phyloP scores from a whole-genome alignment of 2,113 vertebrate genomes.

The Nycticorax nycticorax region DNA sequence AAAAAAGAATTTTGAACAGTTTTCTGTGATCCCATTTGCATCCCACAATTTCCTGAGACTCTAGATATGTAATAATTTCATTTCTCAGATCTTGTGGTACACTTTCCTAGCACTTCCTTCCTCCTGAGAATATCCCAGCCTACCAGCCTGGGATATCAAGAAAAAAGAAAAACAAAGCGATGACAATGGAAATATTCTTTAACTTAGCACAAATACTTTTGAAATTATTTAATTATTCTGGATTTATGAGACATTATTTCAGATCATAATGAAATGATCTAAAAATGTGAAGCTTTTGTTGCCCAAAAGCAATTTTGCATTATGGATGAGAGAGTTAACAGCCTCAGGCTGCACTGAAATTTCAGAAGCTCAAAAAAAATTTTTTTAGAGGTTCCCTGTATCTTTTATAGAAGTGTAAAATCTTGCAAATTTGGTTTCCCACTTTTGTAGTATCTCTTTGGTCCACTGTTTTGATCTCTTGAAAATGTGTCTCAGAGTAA shows the following conservation, averaged over 20 bases:
- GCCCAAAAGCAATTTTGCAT: not conserved
- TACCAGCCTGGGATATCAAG: not conserved
- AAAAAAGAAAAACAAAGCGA: not conserved
- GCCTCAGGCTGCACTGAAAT: not conserved
- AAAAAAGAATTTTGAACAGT: not conserved
- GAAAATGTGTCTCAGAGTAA: not conserved
- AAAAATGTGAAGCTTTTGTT: not conserved
- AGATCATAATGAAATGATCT: not conserved
- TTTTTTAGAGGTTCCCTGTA: not conserved
- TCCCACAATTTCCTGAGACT: not conserved
- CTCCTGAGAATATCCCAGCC: not conserved
- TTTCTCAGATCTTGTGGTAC: not conserved
- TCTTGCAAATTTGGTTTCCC: not conserved
- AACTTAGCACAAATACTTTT: not conserved
- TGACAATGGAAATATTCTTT: not conserved
- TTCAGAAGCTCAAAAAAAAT: not conserved
- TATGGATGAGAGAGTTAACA: not conserved
- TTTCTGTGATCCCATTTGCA: not conserved
- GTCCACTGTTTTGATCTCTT: not conserved
- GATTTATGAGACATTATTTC: not conserved
- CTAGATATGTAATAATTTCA: not conserved
- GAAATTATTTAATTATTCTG: not conserved
- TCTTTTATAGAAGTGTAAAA: not conserved
- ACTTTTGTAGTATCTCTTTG: not conserved
- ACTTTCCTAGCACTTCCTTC: not conserved